Percentiles rank a stretch among this genome's conserved stretches.
phyloP scores from a whole-genome alignment of 2,113 vertebrate species.

The Misgurnus anguillicaudatus region DNA sequence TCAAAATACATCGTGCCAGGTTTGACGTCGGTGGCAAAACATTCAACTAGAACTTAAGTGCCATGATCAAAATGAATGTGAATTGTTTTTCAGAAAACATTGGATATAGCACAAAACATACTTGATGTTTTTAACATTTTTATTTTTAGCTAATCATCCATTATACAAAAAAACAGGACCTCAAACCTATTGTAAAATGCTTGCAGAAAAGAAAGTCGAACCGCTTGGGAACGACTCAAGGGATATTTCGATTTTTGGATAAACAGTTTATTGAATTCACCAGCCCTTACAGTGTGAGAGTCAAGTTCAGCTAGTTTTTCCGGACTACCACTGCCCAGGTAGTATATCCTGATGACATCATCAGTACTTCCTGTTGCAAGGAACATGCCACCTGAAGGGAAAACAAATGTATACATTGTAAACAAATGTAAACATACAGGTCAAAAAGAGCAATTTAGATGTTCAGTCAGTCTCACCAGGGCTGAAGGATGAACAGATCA shows the following conservation, averaged over 20 bases:
- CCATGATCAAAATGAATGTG: too few species aligned
- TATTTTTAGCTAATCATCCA: too few species aligned
- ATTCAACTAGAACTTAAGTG: too few species aligned
- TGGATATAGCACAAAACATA: too few species aligned
- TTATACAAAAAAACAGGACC: too few species aligned
- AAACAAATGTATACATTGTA: slow-evolving; percentile 5
- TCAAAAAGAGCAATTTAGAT: too few species aligned
- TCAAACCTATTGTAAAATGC: too few species aligned
- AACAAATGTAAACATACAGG: background rate
- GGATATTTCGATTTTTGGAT: background rate
- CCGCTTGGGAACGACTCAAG: background rate
- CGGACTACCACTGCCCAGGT: slow-evolving; percentile 88
- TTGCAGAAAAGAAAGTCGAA: background rate
- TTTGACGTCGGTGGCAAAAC: too few species aligned
- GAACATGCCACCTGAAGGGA: slow-evolving; percentile 89
- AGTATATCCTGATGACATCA: slow-evolving; percentile 96
- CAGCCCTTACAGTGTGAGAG: slow-evolving; percentile 85
- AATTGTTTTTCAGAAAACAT: too few species aligned
- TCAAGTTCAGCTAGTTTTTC: slow-evolving; percentile 93
- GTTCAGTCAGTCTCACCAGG: slow-evolving; percentile 77
- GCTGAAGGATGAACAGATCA: slow-evolving; percentile 96
- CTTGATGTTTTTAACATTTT: too few species aligned
- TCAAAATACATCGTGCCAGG: too few species aligned
- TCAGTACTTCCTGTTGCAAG: slow-evolving; percentile 96
- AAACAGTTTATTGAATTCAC: background rate